Conservation (phyloP, 1,140 invertebrate genomes). For the Epicauta chinensis region DNA sequence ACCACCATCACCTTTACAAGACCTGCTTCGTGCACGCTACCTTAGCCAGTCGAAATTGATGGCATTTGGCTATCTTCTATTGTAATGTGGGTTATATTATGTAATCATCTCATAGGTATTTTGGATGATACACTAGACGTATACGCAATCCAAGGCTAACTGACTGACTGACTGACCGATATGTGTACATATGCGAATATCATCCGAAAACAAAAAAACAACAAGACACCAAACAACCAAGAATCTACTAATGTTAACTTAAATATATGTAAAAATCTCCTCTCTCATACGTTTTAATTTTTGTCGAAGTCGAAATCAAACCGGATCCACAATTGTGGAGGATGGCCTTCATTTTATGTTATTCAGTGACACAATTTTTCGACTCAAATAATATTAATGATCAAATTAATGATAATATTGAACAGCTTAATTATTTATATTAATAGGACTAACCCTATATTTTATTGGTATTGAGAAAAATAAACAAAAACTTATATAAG, state of each 20-base stretch:
- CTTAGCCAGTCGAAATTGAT: too few species aligned
- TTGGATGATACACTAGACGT: slow-evolving; percentile 2
- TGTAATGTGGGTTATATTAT: slow-evolving; percentile 7
- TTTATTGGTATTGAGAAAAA: too few species aligned
- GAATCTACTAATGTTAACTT: not conserved
- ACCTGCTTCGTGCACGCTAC: too few species aligned
- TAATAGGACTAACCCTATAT: too few species aligned
- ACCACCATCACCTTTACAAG: too few species aligned
- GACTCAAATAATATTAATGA: too few species aligned
- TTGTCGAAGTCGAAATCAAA: slow-evolving; percentile 13
- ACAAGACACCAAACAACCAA: too few species aligned
- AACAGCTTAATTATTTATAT: too few species aligned
- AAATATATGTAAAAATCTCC: not conserved
- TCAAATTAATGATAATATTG: too few species aligned
- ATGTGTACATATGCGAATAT: too few species aligned
- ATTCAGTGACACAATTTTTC: slow-evolving; percentile 9
- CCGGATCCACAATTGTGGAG: slow-evolving; percentile 5
- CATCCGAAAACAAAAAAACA: too few species aligned
- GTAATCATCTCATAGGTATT: slow-evolving; percentile 3
- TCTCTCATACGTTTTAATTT: not conserved
- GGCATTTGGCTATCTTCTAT: not conserved
- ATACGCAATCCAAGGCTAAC: slow-evolving; percentile 11
- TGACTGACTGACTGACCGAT: not conserved
- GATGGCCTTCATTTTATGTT: slow-evolving; percentile 10
- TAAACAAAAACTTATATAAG: not conserved